These are phyloP conservation scores for Ecliptopera silaceata DNA, from an alignment of 2,888 invertebrate species.

Conservation along the genomic window DNA sequence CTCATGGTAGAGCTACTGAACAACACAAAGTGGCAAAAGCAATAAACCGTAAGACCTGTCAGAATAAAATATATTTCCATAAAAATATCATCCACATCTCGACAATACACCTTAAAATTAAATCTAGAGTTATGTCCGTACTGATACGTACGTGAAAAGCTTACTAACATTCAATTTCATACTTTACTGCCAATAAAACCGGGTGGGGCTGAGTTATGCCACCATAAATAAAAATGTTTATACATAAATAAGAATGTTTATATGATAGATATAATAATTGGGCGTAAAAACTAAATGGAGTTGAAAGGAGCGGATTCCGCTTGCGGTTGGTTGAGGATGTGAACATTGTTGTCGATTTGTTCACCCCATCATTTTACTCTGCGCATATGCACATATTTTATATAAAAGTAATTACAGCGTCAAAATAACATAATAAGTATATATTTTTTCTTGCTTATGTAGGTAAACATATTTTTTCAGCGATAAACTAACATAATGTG, in stretches of 20 bases:
- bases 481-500: no score
- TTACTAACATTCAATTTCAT: constrained; percentile 76
- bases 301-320: constrained; percentile 47
- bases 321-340: constrained; percentile 53
- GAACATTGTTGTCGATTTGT: constrained; percentile 51
- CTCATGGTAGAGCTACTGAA: no score
- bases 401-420: no score
- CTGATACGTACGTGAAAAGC: constrained; percentile 75
- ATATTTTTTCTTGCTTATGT: no score
- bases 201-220: constrained; percentile 58
- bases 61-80: constrained; percentile 67
- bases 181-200: constrained; percentile 77
- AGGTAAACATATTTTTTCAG: no score
- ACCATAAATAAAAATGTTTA: constrained; percentile 55
- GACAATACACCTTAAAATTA: constrained; percentile 69
- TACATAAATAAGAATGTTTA: constrained; percentile 72
- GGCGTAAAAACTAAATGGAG: constrained; percentile 66
- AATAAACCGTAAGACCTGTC: constrained; percentile 62
- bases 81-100: constrained; percentile 70
- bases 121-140: constrained; percentile 70
- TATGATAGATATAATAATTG: constrained; percentile 75
- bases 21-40: constrained; percentile 66
- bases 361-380: constrained; percentile 16
- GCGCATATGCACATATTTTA: no score
- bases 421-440: no score